phyloP scores from a whole-genome alignment of 2,888 invertebrate species.

The Orchesellides sinensis region DNA sequence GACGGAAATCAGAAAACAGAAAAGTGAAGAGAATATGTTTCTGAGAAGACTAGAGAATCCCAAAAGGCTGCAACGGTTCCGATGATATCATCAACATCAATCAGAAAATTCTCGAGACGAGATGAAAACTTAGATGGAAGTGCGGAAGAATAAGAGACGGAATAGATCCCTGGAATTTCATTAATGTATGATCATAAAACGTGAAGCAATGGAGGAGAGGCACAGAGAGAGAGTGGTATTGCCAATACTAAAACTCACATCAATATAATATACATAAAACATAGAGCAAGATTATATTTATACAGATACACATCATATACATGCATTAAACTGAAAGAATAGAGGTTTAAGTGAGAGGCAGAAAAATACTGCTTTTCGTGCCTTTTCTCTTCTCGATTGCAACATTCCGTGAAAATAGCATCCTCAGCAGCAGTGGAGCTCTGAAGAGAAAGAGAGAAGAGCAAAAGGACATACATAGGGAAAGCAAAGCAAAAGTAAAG shows the following conservation, averaged over 20 bases:
- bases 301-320: too few species aligned
- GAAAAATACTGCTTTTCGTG: slow-evolving; percentile 15
- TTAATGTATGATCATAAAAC: slow-evolving; percentile 65
- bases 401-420: slow-evolving; percentile 61
- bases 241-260: neutral
- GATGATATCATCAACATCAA: slow-evolving; percentile 63
- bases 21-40: neutral
- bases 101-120: slow-evolving; percentile 49
- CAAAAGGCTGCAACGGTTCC: slow-evolving; percentile 36
- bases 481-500: slow-evolving; percentile 47
- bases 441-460: neutral
- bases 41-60: neutral
- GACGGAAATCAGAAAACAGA: slow-evolving; percentile 47
- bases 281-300: slow-evolving; percentile 14
- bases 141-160: slow-evolving; percentile 20
- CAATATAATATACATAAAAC: slow-evolving; percentile 13
- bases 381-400: slow-evolving; percentile 10
- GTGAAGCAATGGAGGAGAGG: slow-evolving; percentile 45
- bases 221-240: neutral
- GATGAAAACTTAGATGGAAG: slow-evolving; percentile 37
- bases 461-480: neutral
- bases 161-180: slow-evolving; percentile 64
- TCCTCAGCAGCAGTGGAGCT: slow-evolving; percentile 35
- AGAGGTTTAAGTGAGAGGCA: slow-evolving; percentile 12
- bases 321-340: slow-evolving; percentile 18